Evolutionary conservation across 2,113 vertebrate species (phyloP), one percentile per base, ranked within the genome.

Genomic region (Halcyon senegalensis): DNA sequence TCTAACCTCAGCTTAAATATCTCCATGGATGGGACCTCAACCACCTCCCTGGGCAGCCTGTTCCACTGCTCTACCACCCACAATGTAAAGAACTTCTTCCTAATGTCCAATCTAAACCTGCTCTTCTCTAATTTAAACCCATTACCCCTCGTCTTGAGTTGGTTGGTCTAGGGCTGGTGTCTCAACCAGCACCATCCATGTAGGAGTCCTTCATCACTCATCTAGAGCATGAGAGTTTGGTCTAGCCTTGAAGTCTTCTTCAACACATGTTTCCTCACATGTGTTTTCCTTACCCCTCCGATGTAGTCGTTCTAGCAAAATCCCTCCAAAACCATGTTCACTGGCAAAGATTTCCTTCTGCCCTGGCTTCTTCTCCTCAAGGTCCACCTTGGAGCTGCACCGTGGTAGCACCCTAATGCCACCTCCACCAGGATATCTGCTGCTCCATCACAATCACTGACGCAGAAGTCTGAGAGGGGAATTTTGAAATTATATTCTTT

Each of bases 261-360:
- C 66, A 33, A 5, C 44, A 7, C 17, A 21, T 13, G 0, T 53
- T n/a, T 28, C 37, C 43, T 30, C 23, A 5, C 0, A 0, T 64
- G 7, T 6, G 1, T 79, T 79, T 83, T 69, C 56, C 14, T 55
- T n/a, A 46, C 10, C 8, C 4, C 13, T 64, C 35, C 3, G 1
- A 31, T 75, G 55, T 28, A 66, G 23, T 17, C 5, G 1, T 37
- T n/a, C 8, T 50, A 18, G 11, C 31, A 82, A 64, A 83, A 78
- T 33, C 7, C 4, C 5, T 59, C 16, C 37, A 46, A 28, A 75
- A 7, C 25, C 16, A 1, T 2, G 2, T 15, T 44, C 31, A 24
- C 8, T 12, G 16, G 16, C 46, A 50, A 35, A 55, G 17, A 28
- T 67, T 46, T 62, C 20, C 41, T 55, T 62, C 25, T 41, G 1